phyloP scores from a whole-genome alignment of 1,140 invertebrate species.

The Drosophila lacertosa region DNA sequence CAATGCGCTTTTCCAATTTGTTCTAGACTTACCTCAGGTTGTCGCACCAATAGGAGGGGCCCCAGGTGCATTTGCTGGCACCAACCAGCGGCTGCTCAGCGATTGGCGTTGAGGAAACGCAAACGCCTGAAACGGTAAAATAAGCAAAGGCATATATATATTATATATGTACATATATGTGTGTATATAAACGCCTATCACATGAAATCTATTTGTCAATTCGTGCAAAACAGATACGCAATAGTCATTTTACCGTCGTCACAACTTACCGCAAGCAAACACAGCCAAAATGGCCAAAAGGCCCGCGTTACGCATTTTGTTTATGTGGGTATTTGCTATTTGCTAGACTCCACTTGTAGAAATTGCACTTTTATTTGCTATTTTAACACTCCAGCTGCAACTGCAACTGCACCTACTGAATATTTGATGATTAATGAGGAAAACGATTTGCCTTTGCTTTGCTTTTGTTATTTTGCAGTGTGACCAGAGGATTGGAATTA shows the following conservation, averaged over 20 bases:
- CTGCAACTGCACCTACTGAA: slow-evolving; percentile 45
- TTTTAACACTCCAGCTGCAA: slow-evolving; percentile 38
- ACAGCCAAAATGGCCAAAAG: slow-evolving; percentile 76
- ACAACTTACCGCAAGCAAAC: slow-evolving; percentile 65
- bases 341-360: neutral
- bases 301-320: slow-evolving; percentile 62
- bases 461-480: slow-evolving; percentile 35
- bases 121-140: slow-evolving; percentile 53
- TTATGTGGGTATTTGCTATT: slow-evolving; percentile 1
- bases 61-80: slow-evolving; percentile 89
- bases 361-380: slow-evolving; percentile 10
- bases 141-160: slow-evolving; percentile 17
- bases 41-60: slow-evolving; percentile 93
- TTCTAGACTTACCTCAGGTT: slow-evolving; percentile 87
- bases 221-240: slow-evolving; percentile 46
- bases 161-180: slow-evolving; percentile 18
- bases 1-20: slow-evolving; percentile 42
- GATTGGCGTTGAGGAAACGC: slow-evolving; percentile 73
- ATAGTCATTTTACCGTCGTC: slow-evolving; percentile 24
- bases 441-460: slow-evolving; percentile 38
- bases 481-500: neutral
- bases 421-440: slow-evolving; percentile 48
- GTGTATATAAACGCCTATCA: slow-evolving; percentile 22
- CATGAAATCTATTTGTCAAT: slow-evolving; percentile 29
- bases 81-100: slow-evolving; percentile 82